phyloP scores from a whole-genome alignment of 1,140 invertebrate species.

The Aphaenogaster rudis region DNA sequence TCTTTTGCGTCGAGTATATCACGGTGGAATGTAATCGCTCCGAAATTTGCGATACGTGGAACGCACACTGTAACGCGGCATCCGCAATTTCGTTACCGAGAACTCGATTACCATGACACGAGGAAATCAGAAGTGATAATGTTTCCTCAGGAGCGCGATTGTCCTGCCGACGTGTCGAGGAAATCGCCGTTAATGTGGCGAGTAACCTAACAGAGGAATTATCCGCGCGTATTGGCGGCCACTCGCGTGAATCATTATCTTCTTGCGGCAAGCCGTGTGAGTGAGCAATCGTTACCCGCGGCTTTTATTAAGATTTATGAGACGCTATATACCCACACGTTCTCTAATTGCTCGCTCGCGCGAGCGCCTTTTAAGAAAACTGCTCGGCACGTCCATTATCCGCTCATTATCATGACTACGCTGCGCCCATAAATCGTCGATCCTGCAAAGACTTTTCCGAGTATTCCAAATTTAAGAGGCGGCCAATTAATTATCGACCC shows the following conservation, averaged over 20 bases:
- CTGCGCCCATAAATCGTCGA: slow-evolving; percentile 53
- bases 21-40: neutral
- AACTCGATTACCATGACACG: slow-evolving; percentile 40
- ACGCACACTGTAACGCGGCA: neutral
- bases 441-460: slow-evolving; percentile 40
- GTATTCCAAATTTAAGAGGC: slow-evolving; percentile 63
- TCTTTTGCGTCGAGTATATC: neutral
- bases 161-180: slow-evolving; percentile 61
- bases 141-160: slow-evolving; percentile 58
- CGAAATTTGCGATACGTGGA: neutral
- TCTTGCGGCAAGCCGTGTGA: slow-evolving; percentile 63
- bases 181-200: slow-evolving; percentile 65
- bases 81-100: slow-evolving; percentile 51
- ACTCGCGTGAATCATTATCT: slow-evolving; percentile 74
- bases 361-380: slow-evolving; percentile 53
- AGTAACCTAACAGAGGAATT: slow-evolving; percentile 67
- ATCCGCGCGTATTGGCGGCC: slow-evolving; percentile 55
- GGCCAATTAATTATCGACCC: slow-evolving; percentile 54
- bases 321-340: slow-evolving; percentile 57
- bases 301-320: slow-evolving; percentile 76
- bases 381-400: slow-evolving; percentile 39
- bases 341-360: slow-evolving; percentile 65
- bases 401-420: slow-evolving; percentile 51
- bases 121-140: slow-evolving; percentile 59
- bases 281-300: slow-evolving; percentile 74